Base-by-base conservation (phyloP, 2,888 invertebrate genomes). In the Ectropis crepuscularia region DNA sequence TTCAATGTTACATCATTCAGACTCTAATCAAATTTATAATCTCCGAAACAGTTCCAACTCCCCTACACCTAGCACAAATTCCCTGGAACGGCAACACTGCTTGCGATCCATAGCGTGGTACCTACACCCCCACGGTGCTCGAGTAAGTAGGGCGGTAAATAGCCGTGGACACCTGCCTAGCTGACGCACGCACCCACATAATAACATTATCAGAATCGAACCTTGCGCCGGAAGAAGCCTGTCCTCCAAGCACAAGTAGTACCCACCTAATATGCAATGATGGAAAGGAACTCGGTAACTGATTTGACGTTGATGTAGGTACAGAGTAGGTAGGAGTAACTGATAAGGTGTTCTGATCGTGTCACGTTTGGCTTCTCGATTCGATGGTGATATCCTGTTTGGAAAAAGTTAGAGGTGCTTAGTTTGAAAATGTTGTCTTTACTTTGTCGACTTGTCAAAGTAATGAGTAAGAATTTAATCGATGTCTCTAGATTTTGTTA, bases 101-200 rank as follows among this genome's bases (percentile, higher is more conserved):
- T 4, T 4, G 16, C 16, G 90, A 91, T 91, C 91, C 83, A 91
- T 91, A 91, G 90, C 84, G 82, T 75, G 80, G 78, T 74, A 75
- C 61, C 76, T 79, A 78, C 81, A 80, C 86, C 83, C 86, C 86
- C 85, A 83, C 81, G 80, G 77, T 76, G 78, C 79, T 79, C 78
- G 82, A 88, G 86, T 83, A 91, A 88, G 82, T 87, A 87, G 86
- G 86, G 81, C 85, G 89, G 87, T 89, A 91, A 90, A 89, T 86
- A 89, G 82, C 83, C 73, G 74, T 80, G 86, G 87, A 88, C 90
- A 90, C 90, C 89, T 88, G 88, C 79, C 78, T 78, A 68, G 75
- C 77, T 80, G 81, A 82, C 81, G 81, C 79, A 83, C 84, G 82
- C 79, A 82, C 75, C 72, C 67, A 74, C 74, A 76, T 80, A 69